These are phyloP conservation scores for Bergia sp. DNA, from an alignment of 92 coral and sea anemone genomes.

Conservation along the genomic window DNA sequence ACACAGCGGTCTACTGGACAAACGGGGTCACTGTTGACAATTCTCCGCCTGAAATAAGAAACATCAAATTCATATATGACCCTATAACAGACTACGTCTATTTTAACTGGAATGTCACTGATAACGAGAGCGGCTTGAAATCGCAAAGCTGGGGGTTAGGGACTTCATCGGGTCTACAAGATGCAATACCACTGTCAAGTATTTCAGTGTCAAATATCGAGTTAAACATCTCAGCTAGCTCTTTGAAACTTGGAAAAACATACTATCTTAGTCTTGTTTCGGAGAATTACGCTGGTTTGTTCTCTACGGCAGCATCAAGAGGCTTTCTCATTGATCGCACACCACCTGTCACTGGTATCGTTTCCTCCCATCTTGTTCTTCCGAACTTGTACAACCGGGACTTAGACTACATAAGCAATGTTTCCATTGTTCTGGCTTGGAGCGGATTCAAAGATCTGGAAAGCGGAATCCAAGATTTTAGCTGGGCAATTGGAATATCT, in stretches of 20 bases:
- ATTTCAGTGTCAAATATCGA: slow-evolving; percentile 38
- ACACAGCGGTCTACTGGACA: slow-evolving; percentile 81
- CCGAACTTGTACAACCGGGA: slow-evolving; percentile 82
- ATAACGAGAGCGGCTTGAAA: slow-evolving; percentile 77
- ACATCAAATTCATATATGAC: slow-evolving; percentile 62
- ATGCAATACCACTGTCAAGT: slow-evolving; percentile 56
- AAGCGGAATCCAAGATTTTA: slow-evolving; percentile 78
- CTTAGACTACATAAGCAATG: slow-evolving; percentile 70
- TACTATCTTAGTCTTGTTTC: slow-evolving; percentile 77
- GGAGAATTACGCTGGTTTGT: slow-evolving; percentile 69
- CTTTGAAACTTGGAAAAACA: slow-evolving; percentile 73
- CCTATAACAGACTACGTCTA: slow-evolving; percentile 58
- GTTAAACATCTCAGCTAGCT: slow-evolving; percentile 46
- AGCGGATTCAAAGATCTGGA: slow-evolving; percentile 85
- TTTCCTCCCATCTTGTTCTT: slow-evolving; percentile 73
- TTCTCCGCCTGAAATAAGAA: slow-evolving; percentile 79
- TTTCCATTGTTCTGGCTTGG: slow-evolving; percentile 85
- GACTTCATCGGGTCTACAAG: slow-evolving; percentile 68
- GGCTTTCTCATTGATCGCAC: slow-evolving; percentile 89
- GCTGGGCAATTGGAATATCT: slow-evolving; percentile 83
- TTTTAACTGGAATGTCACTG: slow-evolving; percentile 70
- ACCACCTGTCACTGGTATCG: slow-evolving; percentile 73
- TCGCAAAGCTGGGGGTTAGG: slow-evolving; percentile 79
- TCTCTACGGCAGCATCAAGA: slow-evolving; percentile 70
- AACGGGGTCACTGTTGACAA: slow-evolving; percentile 80